A percentile compares a stretch with the other conserved stretches of the same genome.
Evolutionary conservation across 1,140 invertebrate genomes (phyloP).

Genomic region (Caligus rogercresseyi): DNA sequence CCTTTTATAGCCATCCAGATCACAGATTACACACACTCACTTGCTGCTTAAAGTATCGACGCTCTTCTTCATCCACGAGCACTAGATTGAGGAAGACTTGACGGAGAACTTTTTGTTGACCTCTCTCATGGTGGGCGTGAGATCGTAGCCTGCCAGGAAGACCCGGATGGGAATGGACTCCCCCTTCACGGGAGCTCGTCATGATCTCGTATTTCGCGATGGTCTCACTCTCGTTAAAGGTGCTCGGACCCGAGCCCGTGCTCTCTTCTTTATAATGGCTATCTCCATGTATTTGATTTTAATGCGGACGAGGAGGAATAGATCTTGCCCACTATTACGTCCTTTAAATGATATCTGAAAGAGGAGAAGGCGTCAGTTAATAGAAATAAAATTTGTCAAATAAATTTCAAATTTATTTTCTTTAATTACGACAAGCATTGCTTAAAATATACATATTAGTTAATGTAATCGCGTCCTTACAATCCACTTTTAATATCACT

Average conservation of each 20-base stretch:
- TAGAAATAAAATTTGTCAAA: too few species aligned
- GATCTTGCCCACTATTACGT: slow-evolving; percentile 99
- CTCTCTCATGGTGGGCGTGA: slow-evolving; percentile 98
- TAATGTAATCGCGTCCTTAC: too few species aligned
- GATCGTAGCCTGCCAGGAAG: slow-evolving; percentile 90
- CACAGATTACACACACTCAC: slow-evolving; percentile 32
- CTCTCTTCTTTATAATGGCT: slow-evolving; percentile 95
- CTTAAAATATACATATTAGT: too few species aligned
- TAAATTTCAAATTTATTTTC: too few species aligned
- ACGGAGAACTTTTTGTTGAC: slow-evolving; percentile 99
- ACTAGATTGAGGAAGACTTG: slow-evolving; percentile 96
- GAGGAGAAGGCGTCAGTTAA: too few species aligned
- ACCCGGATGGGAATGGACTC: slow-evolving; percentile 97
- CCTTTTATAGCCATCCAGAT: background rate
- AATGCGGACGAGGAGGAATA: slow-evolving; percentile 97
- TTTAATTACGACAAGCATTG: too few species aligned
- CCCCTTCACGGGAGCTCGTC: slow-evolving; percentile 94
- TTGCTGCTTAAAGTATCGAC: slow-evolving; percentile 98
- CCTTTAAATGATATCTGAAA: slow-evolving; percentile 49
- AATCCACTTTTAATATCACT: too few species aligned
- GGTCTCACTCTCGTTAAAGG: slow-evolving; percentile 95
- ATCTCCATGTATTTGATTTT: slow-evolving; percentile 99
- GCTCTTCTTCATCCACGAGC: slow-evolving; percentile 95
- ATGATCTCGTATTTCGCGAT: slow-evolving; percentile 99
- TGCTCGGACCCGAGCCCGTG: slow-evolving; percentile 89